Evolutionary conservation across 2,888 invertebrate genomes (phyloP).

Genomic region (Eubasilissa splendida): DNA sequence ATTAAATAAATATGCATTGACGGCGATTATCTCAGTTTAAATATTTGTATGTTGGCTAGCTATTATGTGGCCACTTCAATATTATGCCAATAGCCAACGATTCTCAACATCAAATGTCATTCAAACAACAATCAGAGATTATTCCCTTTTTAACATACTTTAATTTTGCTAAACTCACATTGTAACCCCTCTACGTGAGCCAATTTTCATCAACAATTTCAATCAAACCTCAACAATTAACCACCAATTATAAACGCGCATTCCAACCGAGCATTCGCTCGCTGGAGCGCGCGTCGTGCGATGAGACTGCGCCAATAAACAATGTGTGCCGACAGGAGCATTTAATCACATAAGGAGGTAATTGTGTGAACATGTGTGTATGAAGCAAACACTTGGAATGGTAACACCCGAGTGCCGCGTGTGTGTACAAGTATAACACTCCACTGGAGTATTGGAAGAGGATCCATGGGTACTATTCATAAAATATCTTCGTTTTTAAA

Average conservation of each 20-base stretch:
- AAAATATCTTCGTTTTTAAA: too few relatives aligned
- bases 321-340: slow-evolving; percentile 59
- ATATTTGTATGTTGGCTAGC: too few relatives aligned
- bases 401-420: slow-evolving; percentile 27
- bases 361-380: slow-evolving; percentile 63
- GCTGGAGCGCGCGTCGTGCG: slow-evolving; percentile 43
- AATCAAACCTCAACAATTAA: slow-evolving; percentile 1
- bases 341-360: slow-evolving; percentile 72
- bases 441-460: slow-evolving; percentile 24
- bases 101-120: too few relatives aligned
- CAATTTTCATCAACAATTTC: background rate
- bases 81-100: too few relatives aligned
- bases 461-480: background rate
- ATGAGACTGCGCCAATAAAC: slow-evolving; percentile 49
- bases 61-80: too few relatives aligned
- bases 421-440: slow-evolving; percentile 35
- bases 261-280: slow-evolving; percentile 36
- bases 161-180: too few relatives aligned
- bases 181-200: background rate
- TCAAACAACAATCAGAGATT: too few relatives aligned
- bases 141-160: too few relatives aligned
- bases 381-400: slow-evolving; percentile 40
- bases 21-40: too few relatives aligned
- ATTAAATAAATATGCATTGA: too few relatives aligned
- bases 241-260: slow-evolving; percentile 7